Conservation (phyloP, 2,797 vertebrate genomes). For the Diceros bicornis region DNA sequence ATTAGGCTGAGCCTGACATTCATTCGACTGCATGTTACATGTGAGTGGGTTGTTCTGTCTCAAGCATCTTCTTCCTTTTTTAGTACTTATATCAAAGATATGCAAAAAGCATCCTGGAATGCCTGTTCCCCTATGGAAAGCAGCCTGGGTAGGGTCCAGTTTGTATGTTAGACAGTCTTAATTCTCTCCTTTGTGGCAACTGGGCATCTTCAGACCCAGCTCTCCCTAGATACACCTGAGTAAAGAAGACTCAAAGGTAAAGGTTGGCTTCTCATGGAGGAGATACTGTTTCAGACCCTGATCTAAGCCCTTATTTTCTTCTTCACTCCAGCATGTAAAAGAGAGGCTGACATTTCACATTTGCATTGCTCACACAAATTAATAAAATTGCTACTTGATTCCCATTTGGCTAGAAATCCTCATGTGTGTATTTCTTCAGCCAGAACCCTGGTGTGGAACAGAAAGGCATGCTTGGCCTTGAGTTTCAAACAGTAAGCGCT, state of each 20-base stretch:
- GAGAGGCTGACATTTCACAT: background rate
- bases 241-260: background rate
- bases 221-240: background rate
- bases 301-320: background rate
- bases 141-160: background rate
- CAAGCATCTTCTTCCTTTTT: background rate
- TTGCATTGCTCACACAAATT: slow-evolving; percentile 50
- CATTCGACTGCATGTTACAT: background rate
- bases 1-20: background rate
- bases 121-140: background rate
- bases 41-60: background rate
- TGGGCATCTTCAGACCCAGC: background rate
- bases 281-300: background rate
- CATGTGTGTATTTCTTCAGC: slow-evolving; percentile 7
- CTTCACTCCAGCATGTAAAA: background rate
- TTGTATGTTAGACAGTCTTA: background rate
- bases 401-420: slow-evolving; percentile 24
- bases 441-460: slow-evolving; percentile 46
- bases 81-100: background rate
- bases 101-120: background rate
- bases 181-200: background rate
- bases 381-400: slow-evolving; percentile 37
- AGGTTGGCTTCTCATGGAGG: background rate
- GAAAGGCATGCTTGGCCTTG: background rate
- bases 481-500: background rate